A percentile compares a stretch with the other conserved stretches of the same genome.
Conservation (phyloP, 2,113 vertebrate species). For the Centropristis striata region DNA sequence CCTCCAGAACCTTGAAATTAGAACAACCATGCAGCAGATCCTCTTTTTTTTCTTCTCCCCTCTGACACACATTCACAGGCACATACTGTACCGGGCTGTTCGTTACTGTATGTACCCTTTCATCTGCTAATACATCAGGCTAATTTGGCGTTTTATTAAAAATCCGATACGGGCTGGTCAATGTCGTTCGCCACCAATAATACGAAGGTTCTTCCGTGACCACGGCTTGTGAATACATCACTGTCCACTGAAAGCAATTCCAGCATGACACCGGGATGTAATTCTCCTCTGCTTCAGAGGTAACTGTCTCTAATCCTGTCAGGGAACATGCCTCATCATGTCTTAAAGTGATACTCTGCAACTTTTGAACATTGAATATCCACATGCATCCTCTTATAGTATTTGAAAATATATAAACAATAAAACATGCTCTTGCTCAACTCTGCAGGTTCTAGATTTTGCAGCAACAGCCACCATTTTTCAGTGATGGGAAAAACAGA, state of each 20-base stretch:
- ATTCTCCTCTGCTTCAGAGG: constrained; percentile 11
- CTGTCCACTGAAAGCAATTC: constrained; percentile 55
- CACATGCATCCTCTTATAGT: background rate
- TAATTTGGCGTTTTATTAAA: constrained; percentile 65
- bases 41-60: background rate
- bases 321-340: constrained; percentile 2
- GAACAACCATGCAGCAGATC: constrained; percentile 47
- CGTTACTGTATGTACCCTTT: constrained; percentile 21
- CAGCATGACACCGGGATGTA: constrained; percentile 10
- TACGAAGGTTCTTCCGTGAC: constrained; percentile 26
- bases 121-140: constrained; percentile 32
- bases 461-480: background rate
- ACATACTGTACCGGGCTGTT: constrained; percentile 7
- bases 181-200: constrained; percentile 9
- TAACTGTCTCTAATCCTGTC: constrained; percentile 8
- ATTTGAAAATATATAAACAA: background rate
- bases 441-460: background rate
- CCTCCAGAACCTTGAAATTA: constrained; percentile 75
- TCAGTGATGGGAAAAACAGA: too few relatives aligned
- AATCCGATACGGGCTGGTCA: constrained; percentile 20
- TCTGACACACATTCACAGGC: constrained; percentile 18
- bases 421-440: background rate
- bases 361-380: background rate
- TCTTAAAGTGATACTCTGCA: background rate
- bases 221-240: constrained; percentile 40